A percentile compares a stretch with the other conserved stretches of the same genome.
phyloP scores from a whole-genome alignment of 2,113 vertebrate genomes.

The Callipepla californica region DNA sequence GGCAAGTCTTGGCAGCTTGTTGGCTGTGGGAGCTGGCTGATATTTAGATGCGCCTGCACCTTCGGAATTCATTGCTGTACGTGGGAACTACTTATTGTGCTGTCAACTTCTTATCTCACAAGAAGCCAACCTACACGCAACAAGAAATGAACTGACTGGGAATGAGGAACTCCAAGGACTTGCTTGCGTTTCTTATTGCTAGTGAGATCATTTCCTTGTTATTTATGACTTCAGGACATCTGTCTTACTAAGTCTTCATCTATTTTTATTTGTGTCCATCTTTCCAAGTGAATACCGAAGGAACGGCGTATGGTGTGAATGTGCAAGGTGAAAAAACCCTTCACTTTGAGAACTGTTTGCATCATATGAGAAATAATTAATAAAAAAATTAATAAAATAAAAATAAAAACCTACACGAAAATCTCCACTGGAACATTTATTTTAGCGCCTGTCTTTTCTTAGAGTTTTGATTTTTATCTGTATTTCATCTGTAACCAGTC shows the following conservation, averaged over 20 bases:
- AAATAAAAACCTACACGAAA: background rate
- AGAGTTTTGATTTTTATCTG: background rate
- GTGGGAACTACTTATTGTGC: constrained; percentile 58
- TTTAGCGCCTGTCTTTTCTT: constrained; percentile 6
- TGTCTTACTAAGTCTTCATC: background rate
- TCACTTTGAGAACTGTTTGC: constrained; percentile 36
- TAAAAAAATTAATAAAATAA: background rate
- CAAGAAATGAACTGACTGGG: constrained; percentile 44
- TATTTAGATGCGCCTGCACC: constrained; percentile 44
- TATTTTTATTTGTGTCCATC: constrained; percentile 56
- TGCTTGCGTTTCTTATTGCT: constrained; percentile 36
- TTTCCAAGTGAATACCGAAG: background rate
- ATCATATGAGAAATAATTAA: constrained; percentile 1
- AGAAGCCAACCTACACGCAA: constrained; percentile 49
- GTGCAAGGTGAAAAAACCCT: constrained; percentile 39
- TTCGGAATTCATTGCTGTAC: background rate
- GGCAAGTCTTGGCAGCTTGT: constrained; percentile 49
- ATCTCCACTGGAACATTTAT: background rate
- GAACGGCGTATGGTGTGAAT: constrained; percentile 28
- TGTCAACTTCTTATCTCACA: constrained; percentile 31
- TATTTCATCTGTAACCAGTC: background rate
- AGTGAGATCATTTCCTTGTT: constrained; percentile 34
- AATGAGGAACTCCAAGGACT: constrained; percentile 28
- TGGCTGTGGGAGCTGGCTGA: constrained; percentile 58
- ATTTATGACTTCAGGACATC: constrained; percentile 51